Base-by-base conservation (phyloP, 2,797 vertebrate species). In the Borostomias antarcticus region DNA sequence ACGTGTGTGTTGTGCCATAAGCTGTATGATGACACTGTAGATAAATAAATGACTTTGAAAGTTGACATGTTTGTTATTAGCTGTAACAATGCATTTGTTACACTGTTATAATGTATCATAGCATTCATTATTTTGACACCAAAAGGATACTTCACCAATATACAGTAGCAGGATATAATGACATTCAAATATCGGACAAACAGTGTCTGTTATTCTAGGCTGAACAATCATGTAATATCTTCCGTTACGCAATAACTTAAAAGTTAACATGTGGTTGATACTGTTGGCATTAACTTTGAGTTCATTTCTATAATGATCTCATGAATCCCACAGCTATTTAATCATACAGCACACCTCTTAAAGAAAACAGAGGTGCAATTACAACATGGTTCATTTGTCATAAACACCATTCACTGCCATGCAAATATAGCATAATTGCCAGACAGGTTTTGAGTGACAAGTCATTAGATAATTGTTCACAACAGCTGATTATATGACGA, bases 391-490 rank as follows among this genome's bases (percentile, higher is more conserved):
- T 89, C 89, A 87, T 92, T 92, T 91, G 89, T 91, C 88, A 90
- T 90, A 90, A 90, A 89, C 91, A 89, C 85, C 89, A 89, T 84
- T 87, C 88, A 81, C 82, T 82, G 86, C 86, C 77, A 89, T 90
- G 89, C 91, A 91, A 93, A 93, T 93, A 90, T 83, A 77, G 67
- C 88, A 85, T 92, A 93, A 93, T 92, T 93, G 88, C 91, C 86
- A 88, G 79, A 87, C 88, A 90, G 85, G 82, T 82, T 87, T 85
- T 93, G 92, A 93, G 90, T 92, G 92, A 93, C 92, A 91, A 86
- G 91, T 88, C 89, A 93, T 91, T 92, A 90, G 85, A 84, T 92
- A 92, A 93, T 93, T 93, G 90, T 92, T 91, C 84, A 70, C 84
- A 82, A 88, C 83, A 81, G 89, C 85, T 93, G 91, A 93, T 93